Conservation (phyloP, 2,888 invertebrate species). For the Drosophila formosana region DNA sequence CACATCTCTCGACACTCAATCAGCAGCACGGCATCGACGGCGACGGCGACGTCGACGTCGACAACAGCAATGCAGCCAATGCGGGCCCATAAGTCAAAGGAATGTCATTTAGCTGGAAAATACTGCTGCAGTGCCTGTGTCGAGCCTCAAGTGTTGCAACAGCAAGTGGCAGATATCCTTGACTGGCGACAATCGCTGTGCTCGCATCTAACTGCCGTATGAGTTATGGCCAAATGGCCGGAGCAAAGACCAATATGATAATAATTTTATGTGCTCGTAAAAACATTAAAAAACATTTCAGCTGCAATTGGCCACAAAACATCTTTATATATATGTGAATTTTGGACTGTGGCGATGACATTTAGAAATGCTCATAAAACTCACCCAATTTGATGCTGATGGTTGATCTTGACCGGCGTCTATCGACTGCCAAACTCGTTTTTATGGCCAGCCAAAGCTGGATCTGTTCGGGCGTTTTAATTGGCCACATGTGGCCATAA, state of each 20-base stretch:
- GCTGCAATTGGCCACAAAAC: conserved; percentile 47
- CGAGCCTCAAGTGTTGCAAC: conserved; percentile 55
- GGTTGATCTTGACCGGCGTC: conserved; percentile 28
- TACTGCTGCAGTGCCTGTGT: conserved; percentile 48
- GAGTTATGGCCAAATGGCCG: conserved; percentile 54
- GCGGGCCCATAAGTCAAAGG: conserved; percentile 70
- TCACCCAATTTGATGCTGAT: conserved; percentile 27
- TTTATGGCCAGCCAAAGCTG: conserved; percentile 39
- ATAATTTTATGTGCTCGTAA: conserved; percentile 77
- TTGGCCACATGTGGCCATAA: conserved; percentile 42
- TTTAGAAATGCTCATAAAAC: conserved; percentile 54
- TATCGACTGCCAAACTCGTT: conserved; percentile 21
- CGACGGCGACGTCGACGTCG: conserved; percentile 9
- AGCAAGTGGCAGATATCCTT: conserved; percentile 33
- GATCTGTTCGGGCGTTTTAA: conserved; percentile 41
- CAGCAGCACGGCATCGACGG: conserved; percentile 45
- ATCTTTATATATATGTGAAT: not conserved
- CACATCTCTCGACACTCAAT: conserved; percentile 70
- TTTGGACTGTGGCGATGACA: conserved; percentile 26
- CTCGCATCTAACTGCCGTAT: conserved; percentile 63
- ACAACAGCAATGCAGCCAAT: conserved; percentile 44
- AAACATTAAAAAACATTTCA: conserved; percentile 64
- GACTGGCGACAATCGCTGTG: conserved; percentile 62
- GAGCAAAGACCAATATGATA: conserved; percentile 38
- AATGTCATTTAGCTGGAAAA: conserved; percentile 60